phyloP scores from a whole-genome alignment of 2,888 invertebrate genomes.

The Drosophila setosimentum region DNA sequence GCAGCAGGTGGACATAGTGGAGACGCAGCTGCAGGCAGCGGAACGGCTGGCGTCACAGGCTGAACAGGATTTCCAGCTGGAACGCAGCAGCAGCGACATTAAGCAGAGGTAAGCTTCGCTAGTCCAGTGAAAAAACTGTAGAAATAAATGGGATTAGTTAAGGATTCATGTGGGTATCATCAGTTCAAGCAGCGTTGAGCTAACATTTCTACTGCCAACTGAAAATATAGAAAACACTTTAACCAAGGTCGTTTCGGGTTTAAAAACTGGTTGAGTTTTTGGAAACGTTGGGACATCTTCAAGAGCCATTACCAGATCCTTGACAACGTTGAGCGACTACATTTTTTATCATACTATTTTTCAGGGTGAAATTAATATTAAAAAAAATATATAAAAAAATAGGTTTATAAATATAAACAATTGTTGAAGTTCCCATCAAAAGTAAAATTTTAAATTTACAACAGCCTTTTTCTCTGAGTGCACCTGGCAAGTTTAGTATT shows the following conservation, averaged over 20 bases:
- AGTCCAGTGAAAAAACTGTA: not conserved
- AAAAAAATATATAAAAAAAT: not conserved
- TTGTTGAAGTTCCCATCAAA: too few species aligned
- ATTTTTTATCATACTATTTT: not conserved
- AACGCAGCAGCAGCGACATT: slow-evolving; percentile 72
- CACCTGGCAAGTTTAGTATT: not conserved
- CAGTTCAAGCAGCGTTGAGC: too few species aligned
- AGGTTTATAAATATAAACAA: not conserved
- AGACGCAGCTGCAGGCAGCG: slow-evolving; percentile 57
- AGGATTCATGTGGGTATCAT: not conserved
- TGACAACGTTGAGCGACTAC: not conserved
- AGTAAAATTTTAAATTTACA: not conserved
- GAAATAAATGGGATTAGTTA: not conserved
- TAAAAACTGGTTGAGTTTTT: not conserved
- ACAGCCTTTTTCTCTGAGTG: not conserved
- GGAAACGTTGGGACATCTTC: not conserved
- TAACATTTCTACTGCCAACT: too few species aligned
- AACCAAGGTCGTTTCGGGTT: not conserved
- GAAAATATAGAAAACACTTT: not conserved
- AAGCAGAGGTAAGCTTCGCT: slow-evolving; percentile 77
- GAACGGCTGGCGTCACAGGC: slow-evolving; percentile 58
- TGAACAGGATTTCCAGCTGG: slow-evolving; percentile 72
- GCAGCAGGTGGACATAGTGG: slow-evolving; percentile 55
- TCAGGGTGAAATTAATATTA: not conserved
- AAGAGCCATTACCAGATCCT: not conserved